Percentiles rank a stretch among this genome's conserved stretches.
These are phyloP conservation scores for Hesperophylax magnus DNA, from an alignment of 1,140 invertebrate species.

Conservation along the genomic window DNA sequence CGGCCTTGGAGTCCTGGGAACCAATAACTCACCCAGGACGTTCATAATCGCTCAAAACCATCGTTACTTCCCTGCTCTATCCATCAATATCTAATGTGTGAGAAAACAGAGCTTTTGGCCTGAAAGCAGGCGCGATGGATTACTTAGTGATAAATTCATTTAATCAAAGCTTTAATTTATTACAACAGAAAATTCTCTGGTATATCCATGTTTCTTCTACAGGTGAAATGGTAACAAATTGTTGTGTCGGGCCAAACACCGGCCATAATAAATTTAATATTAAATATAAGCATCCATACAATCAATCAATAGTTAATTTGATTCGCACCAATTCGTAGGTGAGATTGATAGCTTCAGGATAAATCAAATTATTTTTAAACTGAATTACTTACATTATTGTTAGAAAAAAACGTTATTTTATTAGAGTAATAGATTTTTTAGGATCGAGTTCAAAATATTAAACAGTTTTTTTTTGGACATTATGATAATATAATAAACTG, in stretches of 20 bases:
- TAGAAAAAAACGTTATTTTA: no score
- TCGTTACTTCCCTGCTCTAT: no score
- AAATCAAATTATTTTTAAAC: not conserved
- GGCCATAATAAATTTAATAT: constrained; percentile 13
- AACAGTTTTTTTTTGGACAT: no score
- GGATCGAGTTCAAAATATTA: no score
- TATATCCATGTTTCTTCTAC: no score
- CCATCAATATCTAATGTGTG: no score
- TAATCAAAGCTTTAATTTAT: constrained; percentile 17
- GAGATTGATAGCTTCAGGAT: not conserved
- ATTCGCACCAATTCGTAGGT: not conserved
- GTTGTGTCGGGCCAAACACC: not conserved
- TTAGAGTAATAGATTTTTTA: no score
- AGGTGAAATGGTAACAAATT: constrained; percentile 16
- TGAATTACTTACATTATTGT: not conserved
- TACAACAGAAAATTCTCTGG: not conserved
- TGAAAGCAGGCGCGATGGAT: not conserved
- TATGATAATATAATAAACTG: no score
- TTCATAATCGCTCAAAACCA: no score
- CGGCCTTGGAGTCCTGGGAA: no score
- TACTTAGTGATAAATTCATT: not conserved
- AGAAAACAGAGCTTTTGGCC: no score
- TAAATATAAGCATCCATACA: not conserved
- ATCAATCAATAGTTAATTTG: constrained; percentile 4
- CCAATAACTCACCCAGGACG: no score